Percentiles rank a stretch among this genome's conserved stretches.
phyloP scores from a whole-genome alignment of 2,888 invertebrate species.

The Zaprionus bogoriensis region DNA sequence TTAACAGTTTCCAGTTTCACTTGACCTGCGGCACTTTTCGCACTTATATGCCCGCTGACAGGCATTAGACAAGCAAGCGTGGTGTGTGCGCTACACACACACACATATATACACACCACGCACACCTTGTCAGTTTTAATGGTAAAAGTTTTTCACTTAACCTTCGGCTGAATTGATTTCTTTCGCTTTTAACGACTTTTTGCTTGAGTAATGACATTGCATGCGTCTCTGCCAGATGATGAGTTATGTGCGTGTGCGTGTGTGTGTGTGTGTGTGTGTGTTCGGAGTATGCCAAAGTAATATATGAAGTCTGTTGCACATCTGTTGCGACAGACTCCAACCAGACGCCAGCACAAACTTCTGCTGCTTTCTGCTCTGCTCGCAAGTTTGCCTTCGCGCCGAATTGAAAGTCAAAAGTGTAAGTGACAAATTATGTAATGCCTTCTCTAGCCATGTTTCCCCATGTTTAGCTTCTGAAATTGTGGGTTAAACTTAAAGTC shows the following conservation, averaged over 20 bases:
- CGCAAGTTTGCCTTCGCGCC: slow-evolving; percentile 34
- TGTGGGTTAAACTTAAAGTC: not conserved
- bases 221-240: slow-evolving; percentile 58
- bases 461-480: too few relatives aligned
- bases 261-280: slow-evolving; percentile 1
- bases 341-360: too few relatives aligned
- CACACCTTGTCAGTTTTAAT: slow-evolving; percentile 60
- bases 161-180: slow-evolving; percentile 65
- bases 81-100: too few relatives aligned
- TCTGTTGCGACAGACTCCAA: slow-evolving; percentile 22
- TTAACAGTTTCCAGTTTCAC: slow-evolving; percentile 23
- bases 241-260: slow-evolving; percentile 37
- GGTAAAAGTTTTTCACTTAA: slow-evolving; percentile 66
- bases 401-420: slow-evolving; percentile 67
- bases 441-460: slow-evolving; percentile 32
- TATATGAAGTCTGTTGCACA: slow-evolving; percentile 46
- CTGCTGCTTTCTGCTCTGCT: too few relatives aligned
- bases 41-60: slow-evolving; percentile 38
- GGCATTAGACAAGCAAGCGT: slow-evolving; percentile 35
- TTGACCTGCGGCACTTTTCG: slow-evolving; percentile 46
- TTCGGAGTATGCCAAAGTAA: slow-evolving; percentile 18
- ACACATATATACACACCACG: not conserved
- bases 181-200: slow-evolving; percentile 62
- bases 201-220: slow-evolving; percentile 70
- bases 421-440: slow-evolving; percentile 67